Percentiles rank a stretch among this genome's conserved stretches.
phyloP scores from a whole-genome alignment of 2,797 vertebrate species.

The Macroramphosus scolopax region DNA sequence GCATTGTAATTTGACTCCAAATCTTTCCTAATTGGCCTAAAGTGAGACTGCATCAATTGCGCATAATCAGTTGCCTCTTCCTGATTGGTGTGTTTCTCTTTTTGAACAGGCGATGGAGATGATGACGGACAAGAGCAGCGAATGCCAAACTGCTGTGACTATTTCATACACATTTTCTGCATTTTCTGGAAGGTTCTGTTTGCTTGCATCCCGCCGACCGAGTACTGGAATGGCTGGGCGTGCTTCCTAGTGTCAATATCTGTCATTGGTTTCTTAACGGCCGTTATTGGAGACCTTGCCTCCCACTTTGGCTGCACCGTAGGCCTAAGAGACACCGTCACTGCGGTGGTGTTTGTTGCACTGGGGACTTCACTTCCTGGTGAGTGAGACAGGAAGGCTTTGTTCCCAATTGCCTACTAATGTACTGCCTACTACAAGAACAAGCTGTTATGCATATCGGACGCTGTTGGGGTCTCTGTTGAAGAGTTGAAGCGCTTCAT shows the following conservation, averaged over 20 bases:
- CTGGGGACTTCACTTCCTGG: constrained; percentile 92
- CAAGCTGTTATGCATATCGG: too few species aligned
- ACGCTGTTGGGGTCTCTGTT: too few species aligned
- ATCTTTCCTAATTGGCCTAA: neutral
- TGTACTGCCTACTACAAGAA: too few species aligned
- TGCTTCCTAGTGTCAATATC: constrained; percentile 88
- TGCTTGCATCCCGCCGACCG: constrained; percentile 88
- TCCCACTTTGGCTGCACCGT: constrained; percentile 95
- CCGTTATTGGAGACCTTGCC: constrained; percentile 91
- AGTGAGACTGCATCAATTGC: neutral
- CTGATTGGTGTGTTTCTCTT: constrained; percentile 13
- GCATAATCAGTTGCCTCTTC: neutral
- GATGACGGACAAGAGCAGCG: constrained; percentile 82
- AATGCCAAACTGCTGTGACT: constrained; percentile 86
- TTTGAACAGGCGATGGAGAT: constrained; percentile 75
- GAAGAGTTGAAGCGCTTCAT: too few species aligned
- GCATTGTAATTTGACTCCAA: too few species aligned
- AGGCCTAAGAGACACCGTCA: constrained; percentile 88
- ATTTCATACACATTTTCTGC: constrained; percentile 90
- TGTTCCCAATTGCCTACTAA: too few species aligned
- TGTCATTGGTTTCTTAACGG: constrained; percentile 81
- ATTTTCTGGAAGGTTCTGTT: constrained; percentile 95
- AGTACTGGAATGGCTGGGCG: constrained; percentile 93
- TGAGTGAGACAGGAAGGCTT: constrained; percentile 45
- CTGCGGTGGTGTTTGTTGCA: constrained; percentile 93